Base-by-base conservation (phyloP, 2,888 invertebrate genomes). In the Acleris holmiana region DNA sequence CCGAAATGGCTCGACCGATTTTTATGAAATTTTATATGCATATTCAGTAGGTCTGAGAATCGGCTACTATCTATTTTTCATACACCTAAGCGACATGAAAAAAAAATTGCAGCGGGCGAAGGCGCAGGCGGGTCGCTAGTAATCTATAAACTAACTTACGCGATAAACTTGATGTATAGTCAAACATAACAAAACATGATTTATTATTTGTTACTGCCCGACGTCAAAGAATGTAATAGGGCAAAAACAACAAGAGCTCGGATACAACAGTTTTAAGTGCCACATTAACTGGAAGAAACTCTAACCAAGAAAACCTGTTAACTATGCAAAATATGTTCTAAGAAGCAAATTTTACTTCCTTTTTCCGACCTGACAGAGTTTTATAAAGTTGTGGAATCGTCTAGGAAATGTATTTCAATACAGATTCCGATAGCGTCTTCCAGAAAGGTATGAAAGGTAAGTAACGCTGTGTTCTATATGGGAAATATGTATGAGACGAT, bases 401-500 rank as follows among this genome's bases (percentile, higher is more conserved):
- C 13, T 44, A 2, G 6, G 4, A 44, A 44, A n/a, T 17, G 21
- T 17, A 40, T 61, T 47, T 47, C 25, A 59, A 13, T 35, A 35
- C 44, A 19, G 29, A 60, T 60, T 44, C 29, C 10, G 51, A 44
- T 21, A 51, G 35, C 17, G 18, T 18, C 10, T 35, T 35, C n/a
- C 19, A 60, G 17, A 51, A 50, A 60, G 35, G 35, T 35, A 13
- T 35, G 35, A 1, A 21, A 58, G 35, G 53, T 51, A 60, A 35
- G n/a, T 10, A 35, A 57, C 40, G 35, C 35, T 56, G 35, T 55
- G 40, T 8, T 19, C 13, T 41, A 19, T 10, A 29, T 35, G 21
- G 15, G 46, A 62, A 50, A 62, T 63, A 63, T 58, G 57, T 63
- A 19, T 63, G 40, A 58, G 18, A 25, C 58, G 18, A 63, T 58